A percentile compares a stretch with the other conserved stretches of the same genome.
Conservation (phyloP, 2,797 vertebrate species). For the Meriones psammophilus region DNA sequence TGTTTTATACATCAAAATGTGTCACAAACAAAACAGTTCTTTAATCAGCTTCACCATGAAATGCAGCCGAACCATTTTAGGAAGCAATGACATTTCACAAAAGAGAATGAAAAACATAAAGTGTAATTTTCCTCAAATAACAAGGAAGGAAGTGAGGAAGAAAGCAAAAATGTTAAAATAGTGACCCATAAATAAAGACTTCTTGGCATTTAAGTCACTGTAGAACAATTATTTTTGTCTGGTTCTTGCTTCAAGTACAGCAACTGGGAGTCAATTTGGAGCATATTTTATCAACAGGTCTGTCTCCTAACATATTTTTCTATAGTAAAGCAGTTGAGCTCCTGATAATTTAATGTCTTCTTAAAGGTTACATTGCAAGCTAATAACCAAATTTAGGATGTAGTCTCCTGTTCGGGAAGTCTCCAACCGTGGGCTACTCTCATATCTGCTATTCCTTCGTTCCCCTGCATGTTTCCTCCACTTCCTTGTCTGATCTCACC, state of each 20-base stretch:
- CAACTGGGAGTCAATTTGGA: neutral
- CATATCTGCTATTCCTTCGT: neutral
- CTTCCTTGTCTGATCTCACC: neutral
- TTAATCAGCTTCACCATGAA: constrained; percentile 69
- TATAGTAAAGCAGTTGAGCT: neutral
- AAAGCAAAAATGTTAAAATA: constrained; percentile 32
- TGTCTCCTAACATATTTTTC: neutral
- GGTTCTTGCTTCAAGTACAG: constrained; percentile 14
- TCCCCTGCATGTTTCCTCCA: neutral
- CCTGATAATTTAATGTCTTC: neutral
- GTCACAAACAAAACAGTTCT: constrained; percentile 63
- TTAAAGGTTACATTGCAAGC: neutral
- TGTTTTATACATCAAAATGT: constrained; percentile 59
- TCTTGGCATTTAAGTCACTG: neutral
- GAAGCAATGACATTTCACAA: constrained; percentile 60
- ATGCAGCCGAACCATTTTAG: constrained; percentile 66
- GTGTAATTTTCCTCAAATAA: constrained; percentile 54
- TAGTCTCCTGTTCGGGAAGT: neutral
- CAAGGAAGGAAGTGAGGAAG: constrained; percentile 61
- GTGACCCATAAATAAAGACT: constrained; percentile 47
- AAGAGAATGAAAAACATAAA: constrained; percentile 49
- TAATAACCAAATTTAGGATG: neutral
- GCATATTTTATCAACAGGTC: constrained; percentile 3
- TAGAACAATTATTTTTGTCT: neutral
- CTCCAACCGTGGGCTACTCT: neutral